Evolutionary conservation across 2,113 vertebrate species (phyloP).

Genomic region (Ginglymostoma cirratum): DNA sequence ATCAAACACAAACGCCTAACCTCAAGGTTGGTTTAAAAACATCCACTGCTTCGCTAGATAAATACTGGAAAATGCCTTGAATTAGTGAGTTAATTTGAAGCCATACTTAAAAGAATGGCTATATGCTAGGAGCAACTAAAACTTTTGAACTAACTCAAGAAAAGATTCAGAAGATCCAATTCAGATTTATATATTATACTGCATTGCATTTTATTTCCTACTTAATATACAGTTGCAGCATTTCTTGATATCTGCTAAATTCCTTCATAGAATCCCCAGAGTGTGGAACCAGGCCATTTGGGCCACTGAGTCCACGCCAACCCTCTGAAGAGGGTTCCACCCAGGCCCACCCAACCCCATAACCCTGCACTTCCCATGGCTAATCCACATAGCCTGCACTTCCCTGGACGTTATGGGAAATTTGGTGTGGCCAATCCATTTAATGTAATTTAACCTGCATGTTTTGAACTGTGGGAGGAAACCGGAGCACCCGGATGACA

Average conservation of each 20-base stretch:
- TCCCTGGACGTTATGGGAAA: too few relatives aligned
- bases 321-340: too few relatives aligned
- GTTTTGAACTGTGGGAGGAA: too few relatives aligned
- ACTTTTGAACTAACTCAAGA: neutral
- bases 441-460: too few relatives aligned
- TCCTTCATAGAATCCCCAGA: too few relatives aligned
- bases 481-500: too few relatives aligned
- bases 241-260: neutral
- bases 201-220: neutral
- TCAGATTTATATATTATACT: neutral
- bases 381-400: too few relatives aligned
- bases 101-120: neutral
- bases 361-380: too few relatives aligned
- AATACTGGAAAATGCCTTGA: neutral
- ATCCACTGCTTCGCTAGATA: neutral
- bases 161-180: neutral
- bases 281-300: too few relatives aligned
- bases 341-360: too few relatives aligned
- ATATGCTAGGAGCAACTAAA: neutral
- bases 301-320: too few relatives aligned
- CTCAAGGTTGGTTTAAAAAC: conserved; percentile 72
- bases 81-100: neutral
- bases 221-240: neutral
- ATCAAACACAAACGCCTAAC: conserved; percentile 97
- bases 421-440: too few relatives aligned